Evolutionary conservation across 1,140 invertebrate genomes (phyloP).

Genomic region (Listronotus bonariensis): DNA sequence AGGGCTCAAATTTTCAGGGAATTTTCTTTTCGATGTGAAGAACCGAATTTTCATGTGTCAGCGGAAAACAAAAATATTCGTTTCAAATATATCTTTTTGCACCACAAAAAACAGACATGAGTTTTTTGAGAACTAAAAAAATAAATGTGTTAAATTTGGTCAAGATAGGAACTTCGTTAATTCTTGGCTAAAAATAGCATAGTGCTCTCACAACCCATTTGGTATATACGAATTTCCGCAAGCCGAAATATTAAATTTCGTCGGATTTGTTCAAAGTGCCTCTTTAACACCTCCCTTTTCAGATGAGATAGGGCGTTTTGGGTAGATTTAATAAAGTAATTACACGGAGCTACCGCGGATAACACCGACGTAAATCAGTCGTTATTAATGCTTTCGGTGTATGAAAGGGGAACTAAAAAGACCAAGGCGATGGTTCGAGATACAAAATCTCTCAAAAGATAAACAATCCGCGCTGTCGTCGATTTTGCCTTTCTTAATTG

Average conservation of each 20-base stretch:
- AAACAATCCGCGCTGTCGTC: neutral
- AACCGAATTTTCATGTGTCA: too few relatives aligned
- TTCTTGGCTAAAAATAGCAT: too few relatives aligned
- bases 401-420: constrained; percentile 12
- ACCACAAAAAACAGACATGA: too few relatives aligned
- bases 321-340: constrained; percentile 26
- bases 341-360: constrained; percentile 21
- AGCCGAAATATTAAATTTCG: constrained; percentile 16
- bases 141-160: too few relatives aligned
- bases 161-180: too few relatives aligned
- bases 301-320: constrained; percentile 7
- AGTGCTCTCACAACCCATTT: too few relatives aligned
- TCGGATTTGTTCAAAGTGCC: constrained; percentile 5
- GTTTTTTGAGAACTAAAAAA: too few relatives aligned
- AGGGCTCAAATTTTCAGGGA: too few relatives aligned
- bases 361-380: constrained; percentile 19
- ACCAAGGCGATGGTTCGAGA: neutral
- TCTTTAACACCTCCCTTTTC: neutral
- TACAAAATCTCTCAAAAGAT: constrained; percentile 14
- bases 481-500: neutral
- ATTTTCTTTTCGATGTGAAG: too few relatives aligned
- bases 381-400: constrained; percentile 18
- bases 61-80: too few relatives aligned
- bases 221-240: too few relatives aligned
- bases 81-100: too few relatives aligned